Conservation (phyloP, 1,140 invertebrate species). For the Anagrus nilaparvatae region DNA sequence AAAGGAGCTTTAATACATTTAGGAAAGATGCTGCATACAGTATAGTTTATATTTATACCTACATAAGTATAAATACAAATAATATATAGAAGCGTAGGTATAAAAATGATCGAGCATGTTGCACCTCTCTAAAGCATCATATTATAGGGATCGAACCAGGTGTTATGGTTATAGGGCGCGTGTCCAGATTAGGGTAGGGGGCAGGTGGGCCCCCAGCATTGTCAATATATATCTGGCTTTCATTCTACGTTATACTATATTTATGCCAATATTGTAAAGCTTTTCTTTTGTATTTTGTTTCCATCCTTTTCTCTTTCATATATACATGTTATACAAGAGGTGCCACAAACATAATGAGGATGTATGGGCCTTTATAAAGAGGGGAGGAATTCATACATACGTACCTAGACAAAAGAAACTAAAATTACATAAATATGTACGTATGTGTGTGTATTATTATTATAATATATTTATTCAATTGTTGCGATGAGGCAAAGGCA, state of each 20-base stretch:
- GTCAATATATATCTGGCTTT: slow-evolving; percentile 40
- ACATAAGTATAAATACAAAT: too few species aligned
- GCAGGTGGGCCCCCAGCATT: slow-evolving; percentile 44
- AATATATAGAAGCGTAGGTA: too few species aligned
- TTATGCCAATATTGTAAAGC: too few species aligned
- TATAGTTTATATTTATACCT: too few species aligned
- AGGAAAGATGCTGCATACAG: too few species aligned
- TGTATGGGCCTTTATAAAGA: slow-evolving; percentile 25
- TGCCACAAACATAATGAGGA: slow-evolving; percentile 28
- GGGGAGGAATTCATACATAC: slow-evolving; percentile 18
- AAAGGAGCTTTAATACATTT: too few species aligned
- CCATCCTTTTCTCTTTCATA: slow-evolving; percentile 11
- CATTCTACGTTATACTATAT: too few species aligned
- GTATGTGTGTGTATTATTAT: slow-evolving; percentile 14
- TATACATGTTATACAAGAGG: slow-evolving; percentile 17
- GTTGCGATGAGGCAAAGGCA: slow-evolving; percentile 35
- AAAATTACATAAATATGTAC: slow-evolving; percentile 10
- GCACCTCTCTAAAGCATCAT: slow-evolving; percentile 12
- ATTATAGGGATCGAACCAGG: slow-evolving; percentile 37
- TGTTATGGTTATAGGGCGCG: slow-evolving; percentile 34
- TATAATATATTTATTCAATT: slow-evolving; percentile 13
- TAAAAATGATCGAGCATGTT: slow-evolving; percentile 10
- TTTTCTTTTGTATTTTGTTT: slow-evolving; percentile 15
- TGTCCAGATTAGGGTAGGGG: slow-evolving; percentile 37
- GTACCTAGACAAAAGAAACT: slow-evolving; percentile 10